Evolutionary conservation across 2,888 invertebrate species (phyloP), one percentile per base, ranked within the genome.

Genomic region (Tachina grossa): DNA sequence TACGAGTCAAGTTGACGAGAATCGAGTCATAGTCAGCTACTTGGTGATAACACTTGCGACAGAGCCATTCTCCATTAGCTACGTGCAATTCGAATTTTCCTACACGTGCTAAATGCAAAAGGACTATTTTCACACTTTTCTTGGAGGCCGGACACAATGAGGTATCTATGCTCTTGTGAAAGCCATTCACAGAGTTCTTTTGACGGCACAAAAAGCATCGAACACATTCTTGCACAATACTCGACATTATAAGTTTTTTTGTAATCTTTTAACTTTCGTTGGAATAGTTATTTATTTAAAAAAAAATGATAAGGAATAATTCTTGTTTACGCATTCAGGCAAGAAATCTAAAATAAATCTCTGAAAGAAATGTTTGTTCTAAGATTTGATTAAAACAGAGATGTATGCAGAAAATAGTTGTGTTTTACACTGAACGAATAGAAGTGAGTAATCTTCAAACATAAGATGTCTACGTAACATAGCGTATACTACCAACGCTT

Each of bases 171-270:
- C 63, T 79, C 47, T 71, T 86, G 14, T 85, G 75, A 11, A 74
- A 59, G 2, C 77, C 83, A 9, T 63, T 49, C 6, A 63, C 45
- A 5, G 57, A 16, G n/a, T 77, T 77, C 65, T 85, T 88, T 57
- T 69, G 84, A 10, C 88, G 86, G 55, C 88, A 88, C 19, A 88
- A 63, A 45, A 87, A 88, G 22, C 88, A 88, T 1, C 87, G 87
- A 13, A 83, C 57, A 65, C 49, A 51, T 65, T 57, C 81, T 43
- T 66, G 69, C 11, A 71, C 41, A 16, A 78, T 13, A 31, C 41
- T 22, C 6, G 77, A 53, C 78, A 84, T 80, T 6, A 19, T 45
- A 4, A 31, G 5, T 5, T 31, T 31, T 31, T 43, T 43, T 16
- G 16, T 6, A 31, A 49, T 22, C 1, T 19, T 2, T 47, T 65